Evolutionary conservation across 2,888 invertebrate species (phyloP), one percentile per base, ranked within the genome.

Genomic region (Spodoptera exigua): DNA sequence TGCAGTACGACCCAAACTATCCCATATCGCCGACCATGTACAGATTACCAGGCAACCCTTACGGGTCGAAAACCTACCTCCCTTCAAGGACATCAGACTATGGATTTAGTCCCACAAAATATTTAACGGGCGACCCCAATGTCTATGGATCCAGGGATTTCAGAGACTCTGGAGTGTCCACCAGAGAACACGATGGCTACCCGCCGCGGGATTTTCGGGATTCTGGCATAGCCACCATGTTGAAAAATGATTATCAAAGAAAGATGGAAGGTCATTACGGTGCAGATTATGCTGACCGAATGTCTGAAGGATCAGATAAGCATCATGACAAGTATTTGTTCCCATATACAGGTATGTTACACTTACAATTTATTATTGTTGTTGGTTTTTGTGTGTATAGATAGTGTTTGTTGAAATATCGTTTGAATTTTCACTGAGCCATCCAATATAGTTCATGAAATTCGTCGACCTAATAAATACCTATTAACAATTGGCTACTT

Each of bases 311-410:
- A 0, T 96, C 96, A 0, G 96, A 96, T 46, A 96, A 96, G 76
- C 96, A 96, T 11, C 96, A 95, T 59, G 98, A 98, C 78, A 97
- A 97, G 94, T 98, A 98, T 88, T 93, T 96, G 65, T 98, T 97
- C 80, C 98, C 98, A 0, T 98, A 97, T 82, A 97, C 97, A 75
- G 96, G 96, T 94, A 86, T 89, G 88, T 45, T 27, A 9, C 1
- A 7, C 1, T 7, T 27, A 27, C 4, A 27, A 7, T 14, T 35
- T 3, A 1, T 10, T 52, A 13, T 41, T 16, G 13, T 48, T 58
- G 46, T 66, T 40, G 35, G 10, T 32, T 43, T 40, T 70, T 70
- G 44, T 70, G 11, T 37, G 32, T 39, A 27, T 27, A 27, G 27
- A 5, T 21, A 27, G 27, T 5, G 27, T 27, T 21, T 21, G 27